Percentiles rank a stretch among this genome's conserved stretches.
These are phyloP conservation scores for Nasonia vitripennis DNA, from an alignment of 1,140 invertebrate species.

Conservation along the genomic window DNA sequence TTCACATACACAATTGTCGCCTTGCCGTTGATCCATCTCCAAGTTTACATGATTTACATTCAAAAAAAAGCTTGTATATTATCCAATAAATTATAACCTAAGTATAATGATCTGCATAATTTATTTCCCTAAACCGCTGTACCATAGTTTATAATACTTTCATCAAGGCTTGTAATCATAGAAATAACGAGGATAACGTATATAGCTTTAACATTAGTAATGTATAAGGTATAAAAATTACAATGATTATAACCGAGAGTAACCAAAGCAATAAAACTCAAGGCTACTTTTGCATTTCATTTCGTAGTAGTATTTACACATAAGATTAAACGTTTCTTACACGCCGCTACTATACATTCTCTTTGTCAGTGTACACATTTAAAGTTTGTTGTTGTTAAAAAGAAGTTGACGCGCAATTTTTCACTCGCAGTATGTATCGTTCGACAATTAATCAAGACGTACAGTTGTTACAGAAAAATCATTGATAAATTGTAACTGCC, in stretches of 20 bases:
- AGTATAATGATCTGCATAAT: conserved; percentile 22
- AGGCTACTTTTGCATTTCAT: neutral
- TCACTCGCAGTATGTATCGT: neutral
- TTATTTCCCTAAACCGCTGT: neutral
- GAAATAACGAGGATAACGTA: neutral
- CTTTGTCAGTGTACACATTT: neutral
- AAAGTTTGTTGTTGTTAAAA: conserved; percentile 6
- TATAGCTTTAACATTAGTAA: neutral
- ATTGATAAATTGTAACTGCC: neutral
- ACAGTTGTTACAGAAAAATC: neutral
- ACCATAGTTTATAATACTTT: conserved; percentile 32
- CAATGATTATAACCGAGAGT: conserved; percentile 22
- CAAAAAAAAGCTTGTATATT: neutral
- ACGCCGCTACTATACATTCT: neutral
- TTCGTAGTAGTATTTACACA: neutral
- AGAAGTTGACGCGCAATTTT: neutral
- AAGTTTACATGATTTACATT: conserved; percentile 7
- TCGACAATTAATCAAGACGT: conserved; percentile 20
- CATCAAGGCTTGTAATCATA: conserved; percentile 13
- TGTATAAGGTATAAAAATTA: conserved; percentile 31
- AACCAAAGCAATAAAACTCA: conserved; percentile 30
- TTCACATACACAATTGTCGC: neutral
- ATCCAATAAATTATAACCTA: conserved; percentile 17
- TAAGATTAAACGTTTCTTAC: conserved; percentile 17
- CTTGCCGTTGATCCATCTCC: neutral